Percentiles rank a stretch among this genome's conserved stretches.
Evolutionary conservation across 2,113 vertebrate genomes (phyloP).

Genomic region (Ciconia maguari): DNA sequence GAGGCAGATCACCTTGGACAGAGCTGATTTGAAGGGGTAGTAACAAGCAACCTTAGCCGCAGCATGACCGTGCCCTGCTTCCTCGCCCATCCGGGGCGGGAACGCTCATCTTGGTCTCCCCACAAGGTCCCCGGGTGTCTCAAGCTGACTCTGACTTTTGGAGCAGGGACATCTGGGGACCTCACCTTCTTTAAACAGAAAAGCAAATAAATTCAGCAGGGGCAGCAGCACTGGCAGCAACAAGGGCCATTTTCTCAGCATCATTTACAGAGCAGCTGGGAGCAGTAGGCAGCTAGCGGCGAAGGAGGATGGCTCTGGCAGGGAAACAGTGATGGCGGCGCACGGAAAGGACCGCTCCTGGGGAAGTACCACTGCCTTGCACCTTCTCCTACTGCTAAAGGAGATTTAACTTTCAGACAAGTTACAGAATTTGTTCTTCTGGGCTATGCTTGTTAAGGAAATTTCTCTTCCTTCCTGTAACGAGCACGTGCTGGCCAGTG

Average conservation of each 20-base stretch:
- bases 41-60: not conserved
- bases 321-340: not conserved
- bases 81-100: rapidly evolving
- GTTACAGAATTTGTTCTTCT: not conserved
- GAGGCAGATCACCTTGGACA: not conserved
- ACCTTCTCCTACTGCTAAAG: not conserved
- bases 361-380: rapidly evolving
- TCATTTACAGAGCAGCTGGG: not conserved
- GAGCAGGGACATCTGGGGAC: not conserved
- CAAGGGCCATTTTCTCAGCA: not conserved
- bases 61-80: not conserved
- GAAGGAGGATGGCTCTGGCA: no score
- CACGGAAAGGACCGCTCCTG: not conserved
- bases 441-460: not conserved
- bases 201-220: not conserved
- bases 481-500: rapidly evolving
- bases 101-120: not conserved
- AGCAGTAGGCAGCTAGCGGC: not conserved
- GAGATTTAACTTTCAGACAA: not conserved
- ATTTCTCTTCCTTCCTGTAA: not conserved
- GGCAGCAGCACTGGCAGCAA: not conserved
- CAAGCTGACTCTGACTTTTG: not conserved
- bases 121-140: not conserved
- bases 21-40: not conserved
- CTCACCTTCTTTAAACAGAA: not conserved